Conservation (phyloP, 2,888 invertebrate genomes). For the Drosophila fungiperda region DNA sequence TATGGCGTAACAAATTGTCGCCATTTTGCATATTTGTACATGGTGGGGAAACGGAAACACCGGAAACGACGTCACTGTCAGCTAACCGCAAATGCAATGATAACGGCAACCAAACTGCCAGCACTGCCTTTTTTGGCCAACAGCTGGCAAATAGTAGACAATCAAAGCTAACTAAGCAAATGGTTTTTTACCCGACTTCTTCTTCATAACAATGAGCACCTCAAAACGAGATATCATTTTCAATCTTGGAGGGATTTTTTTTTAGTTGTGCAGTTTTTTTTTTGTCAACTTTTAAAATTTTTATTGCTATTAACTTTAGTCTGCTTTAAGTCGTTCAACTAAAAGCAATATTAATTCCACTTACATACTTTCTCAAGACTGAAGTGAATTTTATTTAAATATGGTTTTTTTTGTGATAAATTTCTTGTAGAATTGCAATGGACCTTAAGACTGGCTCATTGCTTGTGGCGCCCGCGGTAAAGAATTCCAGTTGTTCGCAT, state of each 20-base stretch:
- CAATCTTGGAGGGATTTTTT: not conserved
- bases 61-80: conserved; percentile 24
- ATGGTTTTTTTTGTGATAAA: not conserved
- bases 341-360: not conserved
- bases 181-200: not conserved
- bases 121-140: conserved; percentile 14
- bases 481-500: conserved; percentile 93
- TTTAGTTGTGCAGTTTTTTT: not conserved
- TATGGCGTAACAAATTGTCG: conserved; percentile 80
- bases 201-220: not conserved
- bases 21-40: conserved; percentile 72
- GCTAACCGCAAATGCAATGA: conserved; percentile 40
- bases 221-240: not conserved
- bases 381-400: not conserved
- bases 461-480: conserved; percentile 91
- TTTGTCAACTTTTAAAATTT: too few species aligned
- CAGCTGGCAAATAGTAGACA: conserved; percentile 29
- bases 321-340: not conserved
- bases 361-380: not conserved
- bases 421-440: conserved; percentile 83
- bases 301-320: not conserved
- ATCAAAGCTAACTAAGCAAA: conserved; percentile 37
- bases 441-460: conserved; percentile 87
- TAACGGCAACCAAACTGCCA: conserved; percentile 17
- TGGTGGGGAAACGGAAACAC: conserved; percentile 44